phyloP scores from a whole-genome alignment of 2,113 vertebrate genomes.

The Pachyramphus minor region DNA sequence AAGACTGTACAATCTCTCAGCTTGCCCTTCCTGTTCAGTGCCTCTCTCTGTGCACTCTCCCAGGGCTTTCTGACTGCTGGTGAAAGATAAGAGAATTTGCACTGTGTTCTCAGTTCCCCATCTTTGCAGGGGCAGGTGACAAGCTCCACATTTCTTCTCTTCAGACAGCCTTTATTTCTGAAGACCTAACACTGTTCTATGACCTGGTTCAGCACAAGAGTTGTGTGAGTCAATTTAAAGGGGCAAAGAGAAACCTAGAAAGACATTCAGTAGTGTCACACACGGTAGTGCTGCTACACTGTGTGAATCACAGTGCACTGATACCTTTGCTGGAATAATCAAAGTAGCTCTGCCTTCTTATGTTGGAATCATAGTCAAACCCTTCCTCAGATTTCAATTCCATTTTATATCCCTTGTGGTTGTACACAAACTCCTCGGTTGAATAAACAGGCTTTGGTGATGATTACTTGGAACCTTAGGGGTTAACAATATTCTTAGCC shows the following conservation, averaged over 20 bases:
- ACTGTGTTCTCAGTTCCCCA: neutral
- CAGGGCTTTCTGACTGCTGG: neutral
- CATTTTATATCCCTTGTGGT: constrained; percentile 26
- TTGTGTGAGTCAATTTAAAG: neutral
- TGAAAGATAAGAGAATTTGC: neutral
- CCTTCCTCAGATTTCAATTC: constrained; percentile 30
- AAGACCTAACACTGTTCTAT: neutral
- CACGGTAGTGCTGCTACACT: neutral
- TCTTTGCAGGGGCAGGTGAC: neutral
- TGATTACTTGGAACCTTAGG: constrained; percentile 41
- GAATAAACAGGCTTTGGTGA: constrained; percentile 19
- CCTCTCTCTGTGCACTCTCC: neutral
- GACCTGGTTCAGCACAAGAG: neutral
- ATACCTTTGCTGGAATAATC: neutral
- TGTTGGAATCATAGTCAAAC: neutral
- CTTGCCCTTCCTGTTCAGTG: neutral
- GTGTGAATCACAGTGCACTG: neutral
- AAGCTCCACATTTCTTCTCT: neutral
- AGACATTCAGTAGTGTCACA: accelerated
- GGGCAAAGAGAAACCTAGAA: neutral
- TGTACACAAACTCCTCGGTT: constrained; percentile 10
- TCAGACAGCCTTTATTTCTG: neutral
- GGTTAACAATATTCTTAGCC: constrained; percentile 54
- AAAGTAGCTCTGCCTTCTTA: neutral
- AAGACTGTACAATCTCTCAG: neutral